Base-by-base conservation (phyloP, 1,140 invertebrate species). In the Aphaenogaster rudis region DNA sequence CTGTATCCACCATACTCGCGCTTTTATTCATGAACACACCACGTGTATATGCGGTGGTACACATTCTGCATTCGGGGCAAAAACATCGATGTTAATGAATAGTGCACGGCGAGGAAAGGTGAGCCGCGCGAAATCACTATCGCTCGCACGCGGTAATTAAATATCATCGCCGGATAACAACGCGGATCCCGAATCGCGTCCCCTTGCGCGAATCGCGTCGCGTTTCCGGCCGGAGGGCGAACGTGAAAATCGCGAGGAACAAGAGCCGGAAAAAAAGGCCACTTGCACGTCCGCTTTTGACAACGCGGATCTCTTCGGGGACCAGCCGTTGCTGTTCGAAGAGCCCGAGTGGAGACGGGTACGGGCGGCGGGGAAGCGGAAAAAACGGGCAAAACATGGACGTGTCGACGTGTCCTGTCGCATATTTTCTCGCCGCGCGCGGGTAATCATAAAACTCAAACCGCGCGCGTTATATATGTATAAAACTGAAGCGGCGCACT, bases 401-500 rank as follows among this genome's bases (percentile, higher is more conserved):
- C 72, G 42, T 67, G 71, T 77, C 64, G 74, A 72, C 59, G 88
- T 78, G 78, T 86, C 84, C 64, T 71, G 76, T 86, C 88, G 88
- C 81, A 88, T 90, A 88, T 90, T 91, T 90, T 86, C 87, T 42
- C 52, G 54, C 52, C 54, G 48, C 39, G 66, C 77, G 89, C 80
- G 67, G 76, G 86, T 90, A 91, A 91, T 91, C 90, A 91, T 91
- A 91, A 91, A 91, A 91, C 88, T 90, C 89, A 86, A 91, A 90
- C 88, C 85, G 88, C 85, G 84, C 82, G 69, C 88, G 84, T 89
- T 90, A 77, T 87, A 90, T 90, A 87, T 82, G 66, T 74, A 87
- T 92, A 90, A 92, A 92, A 92, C 85, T 91, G 90, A 92, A 92
- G 88, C 88, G 90, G 88, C 80, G 88, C 92, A 90, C 88, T 92